Base-by-base conservation (phyloP, 2,113 vertebrate genomes). In the Maccullochella peelii region DNA sequence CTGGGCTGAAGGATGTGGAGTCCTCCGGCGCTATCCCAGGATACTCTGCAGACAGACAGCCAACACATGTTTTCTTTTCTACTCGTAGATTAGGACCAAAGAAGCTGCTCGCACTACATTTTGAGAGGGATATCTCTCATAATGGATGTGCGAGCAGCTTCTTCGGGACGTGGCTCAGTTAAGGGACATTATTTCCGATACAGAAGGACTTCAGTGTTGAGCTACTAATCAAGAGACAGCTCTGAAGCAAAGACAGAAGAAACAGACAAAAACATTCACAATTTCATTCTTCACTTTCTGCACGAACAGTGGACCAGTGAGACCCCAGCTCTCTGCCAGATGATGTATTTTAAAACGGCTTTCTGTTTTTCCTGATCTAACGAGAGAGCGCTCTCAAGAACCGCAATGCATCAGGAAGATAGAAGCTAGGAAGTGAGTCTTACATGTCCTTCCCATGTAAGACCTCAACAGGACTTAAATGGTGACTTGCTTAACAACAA, bases 1-100 rank as follows among this genome's bases (percentile, higher is more conserved):
- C 93, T 73, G 25, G 96, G 97, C 75, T 92, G 95, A 57, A 33
- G 62, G 84, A 99, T 96, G 87, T 95, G 95, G 38, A 97, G 73
- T 63, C 87, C 95, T 63, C 85, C 94, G 30, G 36, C 0, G 15
- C 80, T 87, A 73, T 96, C 95, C 92, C 96, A 88, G 61, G 69
- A 82, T n/a, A 97, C 85, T 79, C 97, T 98, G 91, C 8, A 52
- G 66, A 82, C 14, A 84, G 2, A 85, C 23, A 7, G n/a, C 9
- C 6, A 63, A 79, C 62, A 36, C 9, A 30, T 15, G 14, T 47
- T 47, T 55, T 33, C 30, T 33, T 6, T 52, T 42, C 42, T 11
- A 42, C 42, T 42, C 42, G 10, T 2, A 9, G 9, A 42, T 30
- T 58, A 54, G 12, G 63, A 18, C 5, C 30, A 69, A 30, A 66